These are phyloP conservation scores for Thymelicus sylvestris DNA, from an alignment of 2,888 invertebrate species.

Conservation along the genomic window DNA sequence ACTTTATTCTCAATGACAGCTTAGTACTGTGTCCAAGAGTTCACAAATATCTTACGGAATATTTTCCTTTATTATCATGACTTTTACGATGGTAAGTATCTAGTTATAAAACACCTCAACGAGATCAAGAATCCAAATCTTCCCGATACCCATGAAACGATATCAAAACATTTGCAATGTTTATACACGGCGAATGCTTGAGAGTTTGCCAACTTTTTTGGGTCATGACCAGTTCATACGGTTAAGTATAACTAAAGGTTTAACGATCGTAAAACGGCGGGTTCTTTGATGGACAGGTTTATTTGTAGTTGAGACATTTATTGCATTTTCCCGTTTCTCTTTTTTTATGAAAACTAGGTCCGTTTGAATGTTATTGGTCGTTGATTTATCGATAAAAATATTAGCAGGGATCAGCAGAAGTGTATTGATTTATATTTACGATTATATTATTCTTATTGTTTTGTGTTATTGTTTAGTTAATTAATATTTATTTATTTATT, in stretches of 20 bases:
- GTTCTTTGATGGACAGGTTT: slow-evolving; percentile 26
- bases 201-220: slow-evolving; percentile 70
- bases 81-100: too few relatives aligned
- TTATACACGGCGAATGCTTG: slow-evolving; percentile 62
- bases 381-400: too few relatives aligned
- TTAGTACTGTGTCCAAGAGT: too few relatives aligned
- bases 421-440: too few relatives aligned
- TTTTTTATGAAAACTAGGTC: not conserved
- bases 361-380: too few relatives aligned
- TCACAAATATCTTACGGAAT: too few relatives aligned
- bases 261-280: slow-evolving; percentile 50
- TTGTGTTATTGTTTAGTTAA: too few relatives aligned
- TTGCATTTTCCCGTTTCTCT: not conserved
- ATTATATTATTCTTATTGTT: too few relatives aligned
- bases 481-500: too few relatives aligned
- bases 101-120: not conserved
- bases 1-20: too few relatives aligned
- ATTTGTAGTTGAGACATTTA: slow-evolving; percentile 1
- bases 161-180: slow-evolving; percentile 51
- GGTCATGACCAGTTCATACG: slow-evolving; percentile 66
- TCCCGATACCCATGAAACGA: slow-evolving; percentile 30
- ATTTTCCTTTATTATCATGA: too few relatives aligned
- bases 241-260: slow-evolving; percentile 68
- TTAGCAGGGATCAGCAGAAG: too few relatives aligned
- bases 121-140: slow-evolving; percentile 2